Conservation (phyloP, 2,888 invertebrate species). For the Syrphus vitripennis region DNA sequence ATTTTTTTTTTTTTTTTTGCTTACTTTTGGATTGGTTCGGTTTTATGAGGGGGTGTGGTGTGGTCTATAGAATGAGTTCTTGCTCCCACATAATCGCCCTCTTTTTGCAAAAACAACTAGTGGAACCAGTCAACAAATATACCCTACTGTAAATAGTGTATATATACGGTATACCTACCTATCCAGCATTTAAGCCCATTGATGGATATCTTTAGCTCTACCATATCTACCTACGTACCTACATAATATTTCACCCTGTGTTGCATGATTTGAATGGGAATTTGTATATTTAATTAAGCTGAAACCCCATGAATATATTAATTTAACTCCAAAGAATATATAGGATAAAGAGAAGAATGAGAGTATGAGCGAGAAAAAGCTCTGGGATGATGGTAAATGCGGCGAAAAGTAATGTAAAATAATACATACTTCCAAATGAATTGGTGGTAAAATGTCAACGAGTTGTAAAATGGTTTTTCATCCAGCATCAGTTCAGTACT, state of each 20-base stretch:
- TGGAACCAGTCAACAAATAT: not conserved
- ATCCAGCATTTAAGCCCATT: conserved; percentile 48
- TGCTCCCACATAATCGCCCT: not conserved
- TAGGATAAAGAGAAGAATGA: not conserved
- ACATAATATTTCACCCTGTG: not conserved
- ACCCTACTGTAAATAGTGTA: not conserved
- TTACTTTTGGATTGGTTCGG: conserved; percentile 15
- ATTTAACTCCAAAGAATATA: conserved; percentile 34
- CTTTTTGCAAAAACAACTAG: not conserved
- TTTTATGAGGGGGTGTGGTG: conserved; percentile 16
- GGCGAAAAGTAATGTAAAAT: conserved; percentile 21
- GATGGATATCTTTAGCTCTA: conserved; percentile 50
- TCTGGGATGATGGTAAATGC: not conserved
- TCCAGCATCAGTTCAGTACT: not conserved
- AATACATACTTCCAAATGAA: conserved; percentile 41
- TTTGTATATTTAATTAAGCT: conserved; percentile 71
- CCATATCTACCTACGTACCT: not conserved
- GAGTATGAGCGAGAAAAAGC: not conserved
- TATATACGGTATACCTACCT: not conserved
- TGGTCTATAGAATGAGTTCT: not conserved
- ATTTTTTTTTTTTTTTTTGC: not conserved
- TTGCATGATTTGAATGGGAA: conserved; percentile 39
- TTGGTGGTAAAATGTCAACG: conserved; percentile 40
- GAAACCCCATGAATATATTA: conserved; percentile 68
- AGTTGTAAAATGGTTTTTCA: conserved; percentile 24